Base-by-base conservation (phyloP, 2,113 vertebrate species). In the Camelus bactrianus region DNA sequence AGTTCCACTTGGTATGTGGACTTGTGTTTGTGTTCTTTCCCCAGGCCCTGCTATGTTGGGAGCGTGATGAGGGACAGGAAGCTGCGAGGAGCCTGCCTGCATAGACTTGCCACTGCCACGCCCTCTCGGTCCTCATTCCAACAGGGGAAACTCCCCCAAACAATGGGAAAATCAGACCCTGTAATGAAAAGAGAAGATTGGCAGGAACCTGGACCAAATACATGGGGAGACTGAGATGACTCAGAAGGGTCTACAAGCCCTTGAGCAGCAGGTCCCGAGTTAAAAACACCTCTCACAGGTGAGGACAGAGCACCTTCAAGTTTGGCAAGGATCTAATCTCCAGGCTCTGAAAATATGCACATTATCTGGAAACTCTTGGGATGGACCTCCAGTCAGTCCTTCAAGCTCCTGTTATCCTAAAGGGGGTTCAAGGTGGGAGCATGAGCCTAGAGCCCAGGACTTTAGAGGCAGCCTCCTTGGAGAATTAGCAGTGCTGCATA, bases 261-360 rank as follows among this genome's bases (percentile, higher is more conserved):
- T 28, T n/a, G 46, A 65, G 35, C 35, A 48, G 35, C 54, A 81
- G 19, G 16, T 22, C 32, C 75, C 0, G 0, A 75, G 86, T 67
- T 52, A 75, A 94, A 91, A 76, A 62, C 80, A 58, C 84, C 62
- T 95, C 67, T 94, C 67, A 13, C 73, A 70, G 83, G 42, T 19
- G 13, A 50, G 19, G 32, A 16, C 77, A 92, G 64, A 95, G 84
- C 20, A 11, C 54, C 48, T 84, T 82, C 72, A 76, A 76, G 83
- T 92, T 56, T 52, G 28, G 52, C 67, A 20, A 28, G 58, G 26
- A 73, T 46, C 79, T 82, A 85, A 94, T 94, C 89, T 65, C 84
- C 22, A 56, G 54, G 58, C 24, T 46, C 72, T 32, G 32, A 54
- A 11, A n/a, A 62, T 42, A 65, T 16, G 12, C 17, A 19, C 52